phyloP scores from a whole-genome alignment of 2,797 vertebrate genomes.

The Lepus townsendii region DNA sequence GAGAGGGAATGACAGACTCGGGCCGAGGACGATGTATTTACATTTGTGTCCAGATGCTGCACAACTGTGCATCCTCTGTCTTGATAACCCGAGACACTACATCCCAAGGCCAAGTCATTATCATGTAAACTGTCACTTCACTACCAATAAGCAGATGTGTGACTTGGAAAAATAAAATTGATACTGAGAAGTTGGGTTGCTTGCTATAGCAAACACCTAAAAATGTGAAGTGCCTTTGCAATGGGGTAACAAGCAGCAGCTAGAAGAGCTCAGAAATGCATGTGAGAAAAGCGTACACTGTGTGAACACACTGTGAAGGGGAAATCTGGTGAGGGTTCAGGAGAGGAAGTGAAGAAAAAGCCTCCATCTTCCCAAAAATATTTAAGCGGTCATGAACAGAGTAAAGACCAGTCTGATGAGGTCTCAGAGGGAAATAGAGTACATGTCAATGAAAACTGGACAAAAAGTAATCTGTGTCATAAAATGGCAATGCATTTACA shows the following conservation, averaged over 20 bases:
- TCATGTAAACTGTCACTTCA: not conserved
- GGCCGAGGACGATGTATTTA: not conserved
- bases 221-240: not conserved
- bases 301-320: not conserved
- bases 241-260: not conserved
- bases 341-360: not conserved
- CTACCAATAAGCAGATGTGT: not conserved
- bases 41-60: not conserved
- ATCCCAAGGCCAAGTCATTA: not conserved
- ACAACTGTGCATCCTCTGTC: not conserved
- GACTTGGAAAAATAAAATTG: constrained; percentile 10
- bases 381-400: not conserved
- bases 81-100: not conserved
- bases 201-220: not conserved
- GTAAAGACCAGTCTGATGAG: not conserved
- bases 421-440: not conserved
- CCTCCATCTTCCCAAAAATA: not conserved
- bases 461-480: not conserved
- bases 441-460: not conserved
- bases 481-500: not conserved
- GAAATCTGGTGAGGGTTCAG: not conserved
- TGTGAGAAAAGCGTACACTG: not conserved
- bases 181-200: not conserved
- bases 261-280: not conserved
- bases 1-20: not conserved